Percentiles rank a stretch among this genome's conserved stretches.
These are phyloP conservation scores for Tetragonula clypearis DNA, from an alignment of 1,140 invertebrate species.

Conservation along the genomic window DNA sequence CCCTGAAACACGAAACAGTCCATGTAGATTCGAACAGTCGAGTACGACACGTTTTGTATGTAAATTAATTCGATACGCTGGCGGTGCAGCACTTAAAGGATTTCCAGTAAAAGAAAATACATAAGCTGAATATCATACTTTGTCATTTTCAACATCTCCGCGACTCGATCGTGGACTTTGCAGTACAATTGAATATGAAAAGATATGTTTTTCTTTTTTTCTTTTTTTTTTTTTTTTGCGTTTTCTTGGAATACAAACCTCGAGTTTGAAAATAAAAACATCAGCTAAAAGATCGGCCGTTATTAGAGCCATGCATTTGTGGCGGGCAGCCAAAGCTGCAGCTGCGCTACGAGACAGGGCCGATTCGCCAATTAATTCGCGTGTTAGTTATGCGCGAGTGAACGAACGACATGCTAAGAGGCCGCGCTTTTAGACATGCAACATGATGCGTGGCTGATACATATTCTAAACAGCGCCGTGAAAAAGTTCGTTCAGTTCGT, in stretches of 20 bases:
- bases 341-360: constrained; percentile 44
- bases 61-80: constrained; percentile 70
- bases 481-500: constrained; percentile 24
- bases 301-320: constrained; percentile 42
- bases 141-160: constrained; percentile 53
- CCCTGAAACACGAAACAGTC: constrained; percentile 81
- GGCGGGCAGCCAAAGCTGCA: constrained; percentile 33
- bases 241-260: too few relatives aligned
- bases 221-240: not conserved
- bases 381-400: constrained; percentile 62
- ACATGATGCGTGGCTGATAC: constrained; percentile 38
- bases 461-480: constrained; percentile 30
- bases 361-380: constrained; percentile 70
- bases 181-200: not conserved
- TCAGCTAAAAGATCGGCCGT: not conserved
- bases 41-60: constrained; percentile 63
- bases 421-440: constrained; percentile 42
- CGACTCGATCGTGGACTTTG: not conserved
- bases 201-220: too few relatives aligned
- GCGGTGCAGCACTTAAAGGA: constrained; percentile 65
- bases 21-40: constrained; percentile 57
- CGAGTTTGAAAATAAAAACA: not conserved
- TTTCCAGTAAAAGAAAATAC: constrained; percentile 60
- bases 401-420: constrained; percentile 64
- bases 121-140: not conserved